Percentiles rank a stretch among this genome's conserved stretches.
Evolutionary conservation across 37 sponge, comb jelly and placozoan genomes (phyloP).

Genomic region (Bolinopsis microptera): DNA sequence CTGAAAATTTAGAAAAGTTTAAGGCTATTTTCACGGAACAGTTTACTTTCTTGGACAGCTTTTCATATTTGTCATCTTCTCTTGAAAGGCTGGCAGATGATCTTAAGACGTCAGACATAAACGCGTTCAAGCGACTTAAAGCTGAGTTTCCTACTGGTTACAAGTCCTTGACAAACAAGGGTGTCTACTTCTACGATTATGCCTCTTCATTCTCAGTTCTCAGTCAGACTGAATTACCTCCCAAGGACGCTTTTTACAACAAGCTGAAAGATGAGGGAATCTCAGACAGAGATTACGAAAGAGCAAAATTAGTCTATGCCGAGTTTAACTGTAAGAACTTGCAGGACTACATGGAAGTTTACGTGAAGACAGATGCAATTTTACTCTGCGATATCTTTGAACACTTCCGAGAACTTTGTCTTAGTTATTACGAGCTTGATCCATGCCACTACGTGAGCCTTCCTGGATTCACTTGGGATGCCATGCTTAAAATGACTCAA

Average conservation of each 20-base stretch:
- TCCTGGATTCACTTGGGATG: constrained; percentile 65
- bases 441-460: constrained; percentile 40
- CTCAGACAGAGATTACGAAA: constrained; percentile 30
- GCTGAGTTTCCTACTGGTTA: background rate
- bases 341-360: constrained; percentile 44
- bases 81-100: constrained; percentile 4
- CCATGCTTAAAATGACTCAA: constrained; percentile 48
- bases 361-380: constrained; percentile 29
- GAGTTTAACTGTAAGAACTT: constrained; percentile 5
- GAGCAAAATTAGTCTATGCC: constrained; percentile 13
- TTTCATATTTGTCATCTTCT: background rate
- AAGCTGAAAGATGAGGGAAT: background rate
- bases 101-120: background rate
- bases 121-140: background rate
- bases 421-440: constrained; percentile 15
- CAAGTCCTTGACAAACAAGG: background rate
- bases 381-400: constrained; percentile 56
- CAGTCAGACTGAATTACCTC: background rate
- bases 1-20: constrained; percentile 22
- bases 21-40: constrained; percentile 42
- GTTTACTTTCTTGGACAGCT: constrained; percentile 51
- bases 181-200: constrained; percentile 64
- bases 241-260: constrained; percentile 44
- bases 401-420: background rate
- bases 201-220: background rate